Percentiles rank a stretch among this genome's conserved stretches.
phyloP scores from a whole-genome alignment of 2,888 invertebrate species.

The Taphrorychus bicolor region DNA sequence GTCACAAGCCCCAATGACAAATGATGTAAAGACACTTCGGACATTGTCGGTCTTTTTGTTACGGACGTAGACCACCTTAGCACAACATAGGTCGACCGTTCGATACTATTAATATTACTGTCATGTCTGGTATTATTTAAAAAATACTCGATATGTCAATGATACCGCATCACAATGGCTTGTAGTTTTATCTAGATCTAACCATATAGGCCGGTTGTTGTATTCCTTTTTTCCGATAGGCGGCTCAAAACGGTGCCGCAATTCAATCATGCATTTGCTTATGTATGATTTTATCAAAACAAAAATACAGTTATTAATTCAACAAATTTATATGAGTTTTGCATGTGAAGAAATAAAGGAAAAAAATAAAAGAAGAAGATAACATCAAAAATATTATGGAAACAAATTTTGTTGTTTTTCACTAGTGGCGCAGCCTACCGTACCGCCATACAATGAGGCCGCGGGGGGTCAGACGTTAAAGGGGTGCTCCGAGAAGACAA shows the following conservation, averaged over 20 bases:
- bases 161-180: slow-evolving; percentile 44
- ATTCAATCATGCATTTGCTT: background rate
- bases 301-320: no score
- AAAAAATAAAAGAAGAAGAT: no score
- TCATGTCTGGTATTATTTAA: slow-evolving; percentile 49
- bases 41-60: slow-evolving; percentile 51
- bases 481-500: no score
- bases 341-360: no score
- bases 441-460: no score
- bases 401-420: no score
- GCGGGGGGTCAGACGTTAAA: no score
- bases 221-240: background rate
- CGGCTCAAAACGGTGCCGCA: background rate
- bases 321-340: no score
- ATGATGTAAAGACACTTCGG: slow-evolving; percentile 59
- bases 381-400: no score
- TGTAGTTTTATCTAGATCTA: slow-evolving; percentile 42
- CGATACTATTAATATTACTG: slow-evolving; percentile 52
- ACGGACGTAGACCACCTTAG: slow-evolving; percentile 57
- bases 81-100: slow-evolving; percentile 48
- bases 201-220: background rate
- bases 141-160: slow-evolving; percentile 46
- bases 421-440: no score
- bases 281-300: background rate
- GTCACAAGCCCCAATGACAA: slow-evolving; percentile 58